These are phyloP conservation scores for Empis livida DNA, from an alignment of 2,888 invertebrate species.

Conservation along the genomic window DNA sequence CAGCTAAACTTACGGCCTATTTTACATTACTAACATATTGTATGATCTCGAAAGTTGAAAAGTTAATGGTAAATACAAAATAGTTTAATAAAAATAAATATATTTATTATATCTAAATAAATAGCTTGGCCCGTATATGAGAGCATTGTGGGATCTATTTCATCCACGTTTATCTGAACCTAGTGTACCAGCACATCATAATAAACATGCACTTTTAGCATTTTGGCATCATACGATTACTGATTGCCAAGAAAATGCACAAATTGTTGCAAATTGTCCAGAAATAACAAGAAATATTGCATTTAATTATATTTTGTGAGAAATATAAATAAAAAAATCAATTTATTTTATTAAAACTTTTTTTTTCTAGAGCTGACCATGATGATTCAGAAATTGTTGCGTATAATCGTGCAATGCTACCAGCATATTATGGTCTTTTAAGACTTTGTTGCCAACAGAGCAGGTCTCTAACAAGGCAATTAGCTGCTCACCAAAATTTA, in stretches of 20 bases:
- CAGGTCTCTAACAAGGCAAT: constrained; percentile 66
- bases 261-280: constrained; percentile 73
- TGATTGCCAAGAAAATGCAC: constrained; percentile 88
- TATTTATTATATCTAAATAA: constrained; percentile 14
- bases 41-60: constrained; percentile 79
- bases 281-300: constrained; percentile 88
- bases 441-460: constrained; percentile 86
- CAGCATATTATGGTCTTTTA: constrained; percentile 81
- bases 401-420: constrained; percentile 88
- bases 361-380: constrained; percentile 68
- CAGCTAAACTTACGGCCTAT: constrained; percentile 83
- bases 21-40: constrained; percentile 88
- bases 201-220: constrained; percentile 81
- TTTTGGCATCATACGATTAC: constrained; percentile 91
- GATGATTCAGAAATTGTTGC: constrained; percentile 91
- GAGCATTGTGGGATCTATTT: constrained; percentile 86
- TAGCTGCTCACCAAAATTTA: constrained; percentile 87
- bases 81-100: not conserved
- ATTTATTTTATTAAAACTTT: not conserved
- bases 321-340: constrained; percentile 15
- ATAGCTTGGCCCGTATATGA: constrained; percentile 84
- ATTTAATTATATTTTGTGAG: constrained; percentile 91
- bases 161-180: constrained; percentile 91
- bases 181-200: constrained; percentile 87
- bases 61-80: constrained; percentile 64